Evolutionary conservation across 2,113 vertebrate species (phyloP), one percentile per base, ranked within the genome.

Genomic region (Rhinoderma darwinii): DNA sequence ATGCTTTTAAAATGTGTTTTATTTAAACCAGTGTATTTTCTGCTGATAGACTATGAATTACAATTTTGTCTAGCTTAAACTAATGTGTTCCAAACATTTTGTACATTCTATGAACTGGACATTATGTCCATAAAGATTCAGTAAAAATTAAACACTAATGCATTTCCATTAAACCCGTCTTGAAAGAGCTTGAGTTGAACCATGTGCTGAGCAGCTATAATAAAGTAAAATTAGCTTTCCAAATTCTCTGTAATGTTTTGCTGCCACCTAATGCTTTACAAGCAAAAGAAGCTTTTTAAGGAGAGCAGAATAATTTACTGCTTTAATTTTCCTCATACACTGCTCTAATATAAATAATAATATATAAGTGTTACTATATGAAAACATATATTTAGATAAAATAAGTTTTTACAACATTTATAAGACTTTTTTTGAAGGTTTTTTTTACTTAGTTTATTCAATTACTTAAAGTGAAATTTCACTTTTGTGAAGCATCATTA

Each of bases 221-320:
- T 37, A 80, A 70, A 32, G 74, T 68, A 41, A 66, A 81, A 73
- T 79, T 73, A 74, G 85, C 41, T 37, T 32, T 27, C 27, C 14
- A 27, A 41, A 70, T 20, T 44, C 86, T 47, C 17, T 18, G 39
- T 27, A 82, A 82, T 82, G 86, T 82, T 82, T 63, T 87, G 86
- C 86, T 87, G 86, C 86, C 86, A 80, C 79, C 86, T 87, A 87
- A 50, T 82, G 86, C 41, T 82, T 82, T 43, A 63, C 63, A 77
- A 63, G 79, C 37, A 82, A 82, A 82, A 61, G 30, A 51, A 66
- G 41, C 56, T 44, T 37, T 44, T 66, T 66, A 66, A 66, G 51
- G n/a, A 84, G 27, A 78, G 61, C 41, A 63, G 44, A 63, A 82
- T 61, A 76, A 84, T 84, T 84, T 59, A 75, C 70, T 59, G 27